Evolutionary conservation across 2,888 invertebrate species (phyloP).

Genomic region (Argynnis bischoffii): DNA sequence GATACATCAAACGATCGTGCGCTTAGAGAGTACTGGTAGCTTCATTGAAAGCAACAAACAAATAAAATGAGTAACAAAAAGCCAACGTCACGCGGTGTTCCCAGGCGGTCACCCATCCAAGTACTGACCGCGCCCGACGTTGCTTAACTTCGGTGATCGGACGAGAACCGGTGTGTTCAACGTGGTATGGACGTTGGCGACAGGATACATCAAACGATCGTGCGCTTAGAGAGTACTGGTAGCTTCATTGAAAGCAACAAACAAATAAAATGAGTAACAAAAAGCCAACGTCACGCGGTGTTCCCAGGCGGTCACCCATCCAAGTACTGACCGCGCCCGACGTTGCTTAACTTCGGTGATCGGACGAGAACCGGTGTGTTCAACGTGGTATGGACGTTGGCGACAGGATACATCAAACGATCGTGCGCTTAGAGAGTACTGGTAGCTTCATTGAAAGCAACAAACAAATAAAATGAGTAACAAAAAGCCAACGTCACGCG

Average conservation of each 20-base stretch:
- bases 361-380: conserved; percentile 45
- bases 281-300: conserved; percentile 61
- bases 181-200: conserved; percentile 34
- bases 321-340: conserved; percentile 64
- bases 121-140: conserved; percentile 62
- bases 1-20: no score
- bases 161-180: conserved; percentile 44
- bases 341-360: conserved; percentile 51
- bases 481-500: conserved; percentile 61
- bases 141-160: conserved; percentile 50
- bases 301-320: conserved; percentile 67
- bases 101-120: conserved; percentile 67
- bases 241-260: no score
- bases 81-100: conserved; percentile 63
- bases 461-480: no score
- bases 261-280: no score
- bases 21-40: no score
- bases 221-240: no score
- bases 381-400: conserved; percentile 36
- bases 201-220: no score
- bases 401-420: no score
- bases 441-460: no score
- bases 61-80: no score
- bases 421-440: no score
- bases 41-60: no score